Evolutionary conservation across 1,140 invertebrate genomes (phyloP), one percentile per base, ranked within the genome.

Genomic region (Cotesia vestalis): DNA sequence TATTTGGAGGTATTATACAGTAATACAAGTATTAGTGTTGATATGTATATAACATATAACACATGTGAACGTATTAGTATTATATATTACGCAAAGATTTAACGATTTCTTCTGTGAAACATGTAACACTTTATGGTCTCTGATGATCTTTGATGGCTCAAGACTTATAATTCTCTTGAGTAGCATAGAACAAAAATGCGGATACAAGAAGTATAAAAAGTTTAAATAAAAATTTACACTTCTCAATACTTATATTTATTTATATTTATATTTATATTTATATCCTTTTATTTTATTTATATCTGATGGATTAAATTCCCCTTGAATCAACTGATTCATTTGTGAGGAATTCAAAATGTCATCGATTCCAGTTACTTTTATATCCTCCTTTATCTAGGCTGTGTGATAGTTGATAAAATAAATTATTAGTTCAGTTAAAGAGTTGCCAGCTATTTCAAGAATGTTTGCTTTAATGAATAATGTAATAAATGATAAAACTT

Each of bases 121-220:
- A 27, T 27, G 27, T 27, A 27, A 8, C 11, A 46, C 40, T 40
- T 9, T 46, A 46, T 46, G 11, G 40, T 46, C 9, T 40, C 27
- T 27, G 27, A 27, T 27, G 27, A 27, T 40, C 40, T 46, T 46
- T 46, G 40, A 46, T 46, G 40, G 40, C 11, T 11, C 11, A 9
- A 11, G 40, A 9, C 40, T 46, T 11, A 27, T 27, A 46, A 61
- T n/a, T 12, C 53, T 64, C 55, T 71, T 9, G n/a, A 51, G 20
- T n/a, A 63, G 52, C 66, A 59, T 55, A 14, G 6, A 46, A 72
- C 63, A 72, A 66, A 72, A 72, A 72, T 71, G 61, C 69, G 69
- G 69, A 71, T 71, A 55, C 27, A 46, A 46, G 6, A 8, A 46
- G 11, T 46, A 46, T 46, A 46, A 46, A 46, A 46, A 46, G 1